Evolutionary conservation across 1,140 invertebrate genomes (phyloP), one percentile per base, ranked within the genome.

Genomic region (Augochlora pura): DNA sequence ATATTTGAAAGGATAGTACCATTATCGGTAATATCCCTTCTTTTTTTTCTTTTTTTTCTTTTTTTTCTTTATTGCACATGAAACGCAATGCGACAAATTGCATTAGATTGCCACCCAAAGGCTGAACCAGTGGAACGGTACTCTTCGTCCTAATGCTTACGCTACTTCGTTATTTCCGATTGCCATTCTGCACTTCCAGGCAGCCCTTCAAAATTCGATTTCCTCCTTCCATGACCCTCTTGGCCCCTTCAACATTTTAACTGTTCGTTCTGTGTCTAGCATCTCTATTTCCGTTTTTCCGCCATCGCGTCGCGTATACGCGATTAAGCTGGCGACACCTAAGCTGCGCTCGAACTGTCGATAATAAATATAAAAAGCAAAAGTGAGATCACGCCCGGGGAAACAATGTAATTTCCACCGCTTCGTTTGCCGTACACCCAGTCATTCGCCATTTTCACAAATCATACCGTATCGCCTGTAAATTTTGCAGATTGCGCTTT

Each of bases 171-270:
- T 83, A 81, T 72, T 84, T 84, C 63, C 82, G 57, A 63, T 84
- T 81, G 65, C 68, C 67, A 60, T 23, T 27, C 49, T 52, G 39
- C 68, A 65, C 72, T 80, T 75, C 63, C 81, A 76, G 77, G 71
- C 42, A 39, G 71, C 70, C 72, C 81, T 60, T 70, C 77, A 83
- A 85, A 71, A 85, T 84, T 85, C 77, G 77, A 84, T 85, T 84
- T 73, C 32, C 83, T 77, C 82, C 68, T 67, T 77, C 62, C 62
- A 27, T n/a, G 23, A 38, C 27, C 25, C 27, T 32, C 32, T 32
- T n/a, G 32, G 16, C 16, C 77, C 67, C 62, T 62, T 60, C 71
- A 69, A 83, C 83, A 71, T 80, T 85, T 77, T 72, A 83, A 77
- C 49, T 10, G 60, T 49, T 32, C 62, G 57, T 83, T 71, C 67